Base-by-base conservation (phyloP, 2,113 vertebrate genomes). In the Microcebus ravelobensis region DNA sequence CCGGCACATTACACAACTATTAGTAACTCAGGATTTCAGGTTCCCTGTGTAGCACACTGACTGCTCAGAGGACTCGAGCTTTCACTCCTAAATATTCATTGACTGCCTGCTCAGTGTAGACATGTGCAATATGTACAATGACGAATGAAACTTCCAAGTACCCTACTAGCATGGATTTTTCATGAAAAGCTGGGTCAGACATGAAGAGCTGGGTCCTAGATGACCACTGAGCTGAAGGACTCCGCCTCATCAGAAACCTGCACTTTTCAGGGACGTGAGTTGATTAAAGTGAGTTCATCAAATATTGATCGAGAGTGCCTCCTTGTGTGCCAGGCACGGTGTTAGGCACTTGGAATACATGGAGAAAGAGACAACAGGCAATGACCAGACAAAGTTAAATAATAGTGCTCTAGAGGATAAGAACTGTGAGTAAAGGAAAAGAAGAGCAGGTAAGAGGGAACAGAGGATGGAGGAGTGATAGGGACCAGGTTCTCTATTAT, bases 1-100 rank as follows among this genome's bases (percentile, higher is more conserved):
- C 42, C 9, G 34, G 25, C 7, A n/a, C 45, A 20, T 59, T 52
- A 39, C 3, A 67, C n/a, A 94, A 50, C 71, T 59, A 42, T n/a
- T 52, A 10, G 25, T 95, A 74, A 96, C 70, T 86, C 73, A 86
- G 80, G 95, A 94, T 86, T 95, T 95, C 76, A 94, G 45, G 73
- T 94, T 96, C 80, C 57, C 8, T 77, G 48, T 79, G 45, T 48
- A 82, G 34, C 39, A 91, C 23, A 14, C 45, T 18, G 63, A n/a
- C n/a, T 15, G 4, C 70, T 93, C 48, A 61, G 48, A 55, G 13
- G 20, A 90, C 48, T 73, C 5, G 4, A 55, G 48, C n/a, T 94
- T 92, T 81, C 14, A 61, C 55, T 82, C 57, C 13, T 61, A 39
- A 73, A 34, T 79, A 65, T 20, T 52, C 68, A 36, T 9, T 63